These are phyloP conservation scores for Ciona savignyi DNA, from an alignment of 23 tunicate species.

Conservation along the genomic window DNA sequence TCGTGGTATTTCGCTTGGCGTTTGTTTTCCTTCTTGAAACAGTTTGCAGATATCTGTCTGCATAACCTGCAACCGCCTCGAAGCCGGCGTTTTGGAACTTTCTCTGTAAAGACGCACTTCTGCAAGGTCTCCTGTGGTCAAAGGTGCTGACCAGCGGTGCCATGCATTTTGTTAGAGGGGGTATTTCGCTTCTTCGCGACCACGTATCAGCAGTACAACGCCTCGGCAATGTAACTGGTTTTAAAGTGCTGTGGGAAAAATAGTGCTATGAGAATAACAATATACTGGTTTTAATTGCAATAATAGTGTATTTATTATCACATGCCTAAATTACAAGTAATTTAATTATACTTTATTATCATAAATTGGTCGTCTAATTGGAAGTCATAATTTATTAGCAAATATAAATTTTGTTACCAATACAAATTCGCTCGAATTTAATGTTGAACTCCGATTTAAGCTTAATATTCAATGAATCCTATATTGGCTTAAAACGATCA, in stretches of 20 bases:
- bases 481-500: neutral
- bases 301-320: too few relatives aligned
- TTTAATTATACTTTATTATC: too few relatives aligned
- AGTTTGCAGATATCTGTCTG: neutral
- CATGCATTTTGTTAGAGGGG: neutral
- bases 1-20: neutral
- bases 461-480: neutral
- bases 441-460: too few relatives aligned
- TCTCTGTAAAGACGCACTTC: neutral
- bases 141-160: neutral
- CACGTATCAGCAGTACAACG: neutral
- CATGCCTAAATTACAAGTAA: neutral
- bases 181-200: neutral
- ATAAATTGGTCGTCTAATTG: too few relatives aligned
- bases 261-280: too few relatives aligned
- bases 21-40: neutral
- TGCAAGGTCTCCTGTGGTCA: neutral
- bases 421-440: too few relatives aligned
- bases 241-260: neutral
- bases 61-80: neutral
- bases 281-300: too few relatives aligned
- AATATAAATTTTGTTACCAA: too few relatives aligned
- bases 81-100: neutral
- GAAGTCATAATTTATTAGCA: too few relatives aligned
- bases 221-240: neutral